phyloP scores from a whole-genome alignment of 2,888 invertebrate genomes.

The Ophion ventricosus region DNA sequence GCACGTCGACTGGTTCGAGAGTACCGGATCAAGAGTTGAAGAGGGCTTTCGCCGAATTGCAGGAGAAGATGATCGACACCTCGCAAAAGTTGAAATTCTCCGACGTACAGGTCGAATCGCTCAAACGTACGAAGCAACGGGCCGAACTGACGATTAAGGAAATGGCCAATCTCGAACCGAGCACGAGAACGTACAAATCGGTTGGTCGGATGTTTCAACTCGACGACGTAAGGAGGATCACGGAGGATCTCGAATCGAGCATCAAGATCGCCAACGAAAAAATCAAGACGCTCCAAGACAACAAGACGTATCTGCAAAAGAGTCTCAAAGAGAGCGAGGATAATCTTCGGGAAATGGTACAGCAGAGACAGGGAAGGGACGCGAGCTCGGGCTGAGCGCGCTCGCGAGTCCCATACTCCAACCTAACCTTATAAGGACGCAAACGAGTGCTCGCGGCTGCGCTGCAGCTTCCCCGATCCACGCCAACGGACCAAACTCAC shows the following conservation, averaged over 20 bases:
- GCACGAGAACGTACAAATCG: slow-evolving; percentile 90
- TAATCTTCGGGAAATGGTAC: slow-evolving; percentile 92
- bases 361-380: slow-evolving; percentile 84
- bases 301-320: slow-evolving; percentile 91
- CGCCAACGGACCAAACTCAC: neutral
- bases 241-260: slow-evolving; percentile 86
- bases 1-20: slow-evolving; percentile 70
- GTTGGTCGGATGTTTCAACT: slow-evolving; percentile 94
- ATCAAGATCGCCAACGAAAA: slow-evolving; percentile 86
- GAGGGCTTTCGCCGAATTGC: slow-evolving; percentile 92
- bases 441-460: neutral
- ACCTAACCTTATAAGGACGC: slow-evolving; percentile 48
- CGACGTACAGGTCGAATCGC: slow-evolving; percentile 90
- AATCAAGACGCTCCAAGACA: slow-evolving; percentile 89
- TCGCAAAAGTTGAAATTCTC: slow-evolving; percentile 91
- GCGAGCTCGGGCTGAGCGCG: slow-evolving; percentile 68
- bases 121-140: slow-evolving; percentile 88
- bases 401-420: neutral
- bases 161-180: slow-evolving; percentile 86
- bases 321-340: slow-evolving; percentile 93
- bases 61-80: slow-evolving; percentile 92
- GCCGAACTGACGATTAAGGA: slow-evolving; percentile 89
- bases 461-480: too few species aligned
- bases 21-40: slow-evolving; percentile 86
- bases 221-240: slow-evolving; percentile 87